phyloP scores from a whole-genome alignment of 2,888 invertebrate species.

The Cephus spinipes region DNA sequence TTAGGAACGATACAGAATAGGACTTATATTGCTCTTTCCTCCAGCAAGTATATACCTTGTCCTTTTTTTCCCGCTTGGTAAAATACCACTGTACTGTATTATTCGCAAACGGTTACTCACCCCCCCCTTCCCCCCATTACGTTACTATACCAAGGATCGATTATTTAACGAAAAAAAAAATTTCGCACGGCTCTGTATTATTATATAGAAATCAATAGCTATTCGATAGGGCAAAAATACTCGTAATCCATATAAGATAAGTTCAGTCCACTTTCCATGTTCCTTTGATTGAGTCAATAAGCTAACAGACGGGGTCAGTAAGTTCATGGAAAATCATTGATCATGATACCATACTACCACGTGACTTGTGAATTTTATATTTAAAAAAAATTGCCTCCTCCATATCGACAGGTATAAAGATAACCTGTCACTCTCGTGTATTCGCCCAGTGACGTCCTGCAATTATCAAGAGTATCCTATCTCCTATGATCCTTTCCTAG shows the following conservation, averaged over 20 bases:
- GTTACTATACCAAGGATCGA: background rate
- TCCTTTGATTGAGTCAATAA: background rate
- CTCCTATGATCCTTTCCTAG: constrained; percentile 35
- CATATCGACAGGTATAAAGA: constrained; percentile 31
- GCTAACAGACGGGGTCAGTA: background rate
- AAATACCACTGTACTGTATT: background rate
- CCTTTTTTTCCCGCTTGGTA: background rate
- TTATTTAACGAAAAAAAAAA: background rate
- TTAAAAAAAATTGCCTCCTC: background rate
- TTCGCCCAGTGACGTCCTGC: constrained; percentile 35
- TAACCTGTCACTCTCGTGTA: constrained; percentile 37
- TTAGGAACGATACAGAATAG: background rate
- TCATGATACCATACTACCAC: too few relatives aligned
- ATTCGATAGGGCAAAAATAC: background rate
- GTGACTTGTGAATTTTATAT: background rate
- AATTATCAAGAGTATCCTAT: constrained; percentile 41
- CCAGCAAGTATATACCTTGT: background rate
- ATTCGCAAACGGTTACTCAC: background rate
- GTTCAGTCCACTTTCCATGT: background rate
- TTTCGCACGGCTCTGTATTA: background rate
- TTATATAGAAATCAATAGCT: background rate
- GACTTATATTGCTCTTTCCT: background rate
- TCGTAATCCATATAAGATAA: background rate
- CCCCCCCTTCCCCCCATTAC: background rate
- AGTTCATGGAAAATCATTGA: background rate